A percentile compares a stretch with the other conserved stretches of the same genome.
Conservation (phyloP, 2,797 vertebrate species). For the Iguana delicatissima region DNA sequence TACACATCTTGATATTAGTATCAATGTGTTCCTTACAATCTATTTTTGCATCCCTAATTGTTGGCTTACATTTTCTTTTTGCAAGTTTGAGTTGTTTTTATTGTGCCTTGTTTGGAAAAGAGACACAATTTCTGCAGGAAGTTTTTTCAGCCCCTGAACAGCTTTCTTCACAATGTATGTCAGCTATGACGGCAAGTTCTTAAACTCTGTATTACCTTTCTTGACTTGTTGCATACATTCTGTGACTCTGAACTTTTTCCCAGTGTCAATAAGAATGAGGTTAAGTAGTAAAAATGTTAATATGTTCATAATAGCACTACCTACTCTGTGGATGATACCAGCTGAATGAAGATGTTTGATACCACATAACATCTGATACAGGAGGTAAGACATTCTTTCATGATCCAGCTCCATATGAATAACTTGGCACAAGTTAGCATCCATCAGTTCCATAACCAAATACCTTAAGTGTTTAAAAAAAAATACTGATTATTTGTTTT, state of each 20-base stretch:
- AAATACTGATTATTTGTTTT: background rate
- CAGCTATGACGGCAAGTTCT: background rate
- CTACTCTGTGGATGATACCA: slow-evolving; percentile 97
- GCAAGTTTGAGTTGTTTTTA: background rate
- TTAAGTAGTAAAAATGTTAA: background rate
- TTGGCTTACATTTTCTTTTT: background rate
- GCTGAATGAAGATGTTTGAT: slow-evolving; percentile 97
- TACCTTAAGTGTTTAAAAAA: slow-evolving; percentile 82
- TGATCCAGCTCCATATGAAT: slow-evolving; percentile 99
- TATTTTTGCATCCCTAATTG: background rate
- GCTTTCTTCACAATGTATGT: background rate
- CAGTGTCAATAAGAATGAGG: background rate
- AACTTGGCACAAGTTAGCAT: slow-evolving; percentile 97
- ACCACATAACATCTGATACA: slow-evolving; percentile 98
- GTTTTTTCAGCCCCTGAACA: background rate
- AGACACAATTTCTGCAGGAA: background rate
- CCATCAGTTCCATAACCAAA: slow-evolving; percentile 98
- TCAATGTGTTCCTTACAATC: too few species aligned
- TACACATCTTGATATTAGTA: too few species aligned
- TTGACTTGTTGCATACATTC: background rate
- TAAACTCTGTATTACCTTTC: background rate
- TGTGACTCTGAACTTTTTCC: background rate
- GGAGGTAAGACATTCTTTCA: slow-evolving; percentile 97
- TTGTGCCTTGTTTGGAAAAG: background rate
- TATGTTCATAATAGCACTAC: slow-evolving; percentile 64